Percentiles rank a stretch among this genome's conserved stretches.
Conservation (phyloP, 2,113 vertebrate species). For the Mus musculus region DNA sequence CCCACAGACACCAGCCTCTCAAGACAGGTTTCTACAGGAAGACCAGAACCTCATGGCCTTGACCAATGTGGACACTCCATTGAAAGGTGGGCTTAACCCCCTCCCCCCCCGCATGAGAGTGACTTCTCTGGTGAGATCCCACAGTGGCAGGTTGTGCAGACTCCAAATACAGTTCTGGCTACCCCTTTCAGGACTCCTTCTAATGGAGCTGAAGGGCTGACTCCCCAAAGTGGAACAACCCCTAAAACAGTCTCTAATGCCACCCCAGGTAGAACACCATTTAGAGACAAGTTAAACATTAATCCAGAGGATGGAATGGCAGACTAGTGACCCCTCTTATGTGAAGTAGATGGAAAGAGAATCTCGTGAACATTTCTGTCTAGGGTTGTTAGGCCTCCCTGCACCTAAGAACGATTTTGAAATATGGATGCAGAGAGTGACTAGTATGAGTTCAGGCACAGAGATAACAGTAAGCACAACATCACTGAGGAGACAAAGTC, state of each 20-base stretch:
- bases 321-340: slow-evolving; percentile 92
- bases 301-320: slow-evolving; percentile 95
- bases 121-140: too few species aligned
- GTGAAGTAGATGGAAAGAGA: slow-evolving; percentile 93
- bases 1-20: slow-evolving; percentile 94
- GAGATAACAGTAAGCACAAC: too few species aligned
- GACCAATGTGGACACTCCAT: slow-evolving; percentile 96
- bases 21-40: slow-evolving; percentile 98
- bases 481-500: too few species aligned
- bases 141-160: too few species aligned
- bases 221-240: slow-evolving; percentile 93
- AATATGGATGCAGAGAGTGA: slow-evolving; percentile 82
- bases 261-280: slow-evolving; percentile 94
- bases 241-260: slow-evolving; percentile 91
- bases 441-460: too few species aligned
- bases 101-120: too few species aligned
- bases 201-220: slow-evolving; percentile 91
- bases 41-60: slow-evolving; percentile 97
- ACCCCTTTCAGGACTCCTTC: slow-evolving; percentile 88
- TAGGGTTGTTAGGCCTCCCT: too few species aligned
- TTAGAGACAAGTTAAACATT: slow-evolving; percentile 97
- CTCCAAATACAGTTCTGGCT: too few species aligned
- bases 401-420: slow-evolving; percentile 93
- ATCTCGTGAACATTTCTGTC: too few species aligned
- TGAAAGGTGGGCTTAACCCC: too few species aligned